Conservation (phyloP, 2,888 invertebrate genomes). For the Cecidostiba fungosa region DNA sequence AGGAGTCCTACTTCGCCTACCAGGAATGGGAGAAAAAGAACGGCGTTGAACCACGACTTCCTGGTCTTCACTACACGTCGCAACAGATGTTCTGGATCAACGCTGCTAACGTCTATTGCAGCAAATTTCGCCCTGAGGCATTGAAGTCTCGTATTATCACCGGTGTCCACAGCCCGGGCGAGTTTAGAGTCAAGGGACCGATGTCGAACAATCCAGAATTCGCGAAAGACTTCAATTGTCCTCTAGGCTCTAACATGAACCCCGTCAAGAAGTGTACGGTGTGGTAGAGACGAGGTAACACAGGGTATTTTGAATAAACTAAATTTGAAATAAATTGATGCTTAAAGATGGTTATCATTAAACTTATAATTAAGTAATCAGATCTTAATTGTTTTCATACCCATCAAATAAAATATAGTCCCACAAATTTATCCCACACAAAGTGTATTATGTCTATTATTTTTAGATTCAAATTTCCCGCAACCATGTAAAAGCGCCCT, state of each 20-base stretch:
- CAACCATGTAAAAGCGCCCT: too few species aligned
- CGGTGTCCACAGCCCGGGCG: constrained; percentile 87
- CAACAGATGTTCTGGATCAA: constrained; percentile 85
- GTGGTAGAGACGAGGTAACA: constrained; percentile 80
- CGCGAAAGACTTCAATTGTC: constrained; percentile 84
- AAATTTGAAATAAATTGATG: too few species aligned
- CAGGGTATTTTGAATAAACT: too few species aligned
- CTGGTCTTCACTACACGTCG: constrained; percentile 86
- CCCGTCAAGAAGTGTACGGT: constrained; percentile 84
- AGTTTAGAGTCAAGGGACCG: constrained; percentile 83
- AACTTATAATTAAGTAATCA: too few species aligned
- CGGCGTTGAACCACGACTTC: constrained; percentile 84
- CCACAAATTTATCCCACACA: too few species aligned
- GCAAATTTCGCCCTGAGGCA: constrained; percentile 83
- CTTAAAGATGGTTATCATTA: too few species aligned
- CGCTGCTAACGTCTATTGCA: constrained; percentile 84
- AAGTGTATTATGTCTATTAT: too few species aligned
- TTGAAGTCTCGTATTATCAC: constrained; percentile 90
- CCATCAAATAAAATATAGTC: too few species aligned
- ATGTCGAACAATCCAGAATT: constrained; percentile 84
- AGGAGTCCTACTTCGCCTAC: constrained; percentile 93
- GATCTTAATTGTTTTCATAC: too few species aligned
- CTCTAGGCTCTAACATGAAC: constrained; percentile 84
- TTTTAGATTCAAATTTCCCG: too few species aligned
- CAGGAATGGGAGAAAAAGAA: constrained; percentile 86